phyloP scores from a whole-genome alignment of 1,140 invertebrate genomes.

The Pseudomyrmex flavicornis region DNA sequence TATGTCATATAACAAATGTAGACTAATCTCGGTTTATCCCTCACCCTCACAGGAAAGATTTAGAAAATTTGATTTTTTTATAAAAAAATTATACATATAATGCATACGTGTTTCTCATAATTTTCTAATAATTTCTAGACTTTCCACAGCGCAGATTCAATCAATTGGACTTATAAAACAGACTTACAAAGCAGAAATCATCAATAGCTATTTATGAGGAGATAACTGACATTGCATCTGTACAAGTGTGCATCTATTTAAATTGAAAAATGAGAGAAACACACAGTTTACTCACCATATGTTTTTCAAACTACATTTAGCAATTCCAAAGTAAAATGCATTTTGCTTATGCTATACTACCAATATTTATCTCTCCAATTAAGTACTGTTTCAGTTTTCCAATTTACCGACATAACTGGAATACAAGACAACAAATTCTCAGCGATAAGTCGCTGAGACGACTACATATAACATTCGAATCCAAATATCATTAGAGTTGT shows the following conservation, averaged over 20 bases:
- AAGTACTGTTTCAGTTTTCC: constrained; percentile 27
- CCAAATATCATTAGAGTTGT: constrained; percentile 10
- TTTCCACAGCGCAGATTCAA: background rate
- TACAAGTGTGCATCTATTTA: background rate
- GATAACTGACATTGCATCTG: background rate
- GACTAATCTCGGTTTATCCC: too few relatives aligned
- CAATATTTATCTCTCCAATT: constrained; percentile 14
- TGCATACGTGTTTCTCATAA: background rate
- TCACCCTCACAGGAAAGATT: background rate
- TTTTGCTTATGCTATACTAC: constrained; percentile 39
- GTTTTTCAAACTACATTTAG: constrained; percentile 29
- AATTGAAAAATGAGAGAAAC: background rate
- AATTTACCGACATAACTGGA: constrained; percentile 9
- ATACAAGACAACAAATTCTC: constrained; percentile 6
- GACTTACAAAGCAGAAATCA: too few relatives aligned
- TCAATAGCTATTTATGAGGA: background rate
- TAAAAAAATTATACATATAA: background rate
- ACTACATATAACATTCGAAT: constrained; percentile 4
- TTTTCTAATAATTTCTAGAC: background rate
- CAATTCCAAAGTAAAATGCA: constrained; percentile 33
- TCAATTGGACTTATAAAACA: too few relatives aligned
- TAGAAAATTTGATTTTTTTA: background rate
- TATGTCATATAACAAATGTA: too few relatives aligned
- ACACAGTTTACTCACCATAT: constrained; percentile 61
- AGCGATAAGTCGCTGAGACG: constrained; percentile 21